Evolutionary conservation across 1,140 invertebrate genomes (phyloP).

Genomic region (Dendrolimus punctatus): DNA sequence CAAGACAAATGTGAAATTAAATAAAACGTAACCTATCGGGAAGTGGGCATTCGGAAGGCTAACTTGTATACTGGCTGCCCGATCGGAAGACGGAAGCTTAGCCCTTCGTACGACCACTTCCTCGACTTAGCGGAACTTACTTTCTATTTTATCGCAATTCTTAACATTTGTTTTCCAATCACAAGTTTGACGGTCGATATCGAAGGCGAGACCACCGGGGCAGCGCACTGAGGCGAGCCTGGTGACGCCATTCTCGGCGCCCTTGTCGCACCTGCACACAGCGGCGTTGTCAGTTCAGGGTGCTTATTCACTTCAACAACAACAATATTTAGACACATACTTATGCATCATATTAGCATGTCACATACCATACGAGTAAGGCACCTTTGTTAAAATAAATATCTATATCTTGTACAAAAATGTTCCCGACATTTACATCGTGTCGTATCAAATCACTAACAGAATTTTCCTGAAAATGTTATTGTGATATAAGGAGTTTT

Average conservation of each 20-base stretch:
- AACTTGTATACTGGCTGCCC: conserved; percentile 19
- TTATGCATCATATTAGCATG: too few relatives aligned
- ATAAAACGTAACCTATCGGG: conserved; percentile 36
- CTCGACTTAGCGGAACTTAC: conserved; percentile 79
- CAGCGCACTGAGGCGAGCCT: conserved; percentile 90
- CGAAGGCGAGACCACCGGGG: conserved; percentile 92
- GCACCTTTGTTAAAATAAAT: too few relatives aligned
- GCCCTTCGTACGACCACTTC: conserved; percentile 58
- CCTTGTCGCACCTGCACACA: conserved; percentile 89
- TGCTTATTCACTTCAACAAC: neutral
- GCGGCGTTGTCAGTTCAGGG: conserved; percentile 39
- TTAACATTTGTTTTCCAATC: conserved; percentile 97
- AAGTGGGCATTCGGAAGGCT: conserved; percentile 57
- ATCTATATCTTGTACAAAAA: too few relatives aligned
- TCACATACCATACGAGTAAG: too few relatives aligned
- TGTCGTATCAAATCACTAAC: too few relatives aligned
- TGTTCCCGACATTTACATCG: too few relatives aligned
- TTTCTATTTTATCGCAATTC: conserved; percentile 93
- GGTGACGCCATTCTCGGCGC: conserved; percentile 86
- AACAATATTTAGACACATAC: too few relatives aligned
- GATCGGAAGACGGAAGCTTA: conserved; percentile 34
- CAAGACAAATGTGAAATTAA: conserved; percentile 61
- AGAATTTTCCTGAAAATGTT: too few relatives aligned
- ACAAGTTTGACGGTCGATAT: conserved; percentile 95
- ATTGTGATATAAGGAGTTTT: too few relatives aligned